phyloP scores from a whole-genome alignment of 2,113 vertebrate species.

The Xenopus laevis region DNA sequence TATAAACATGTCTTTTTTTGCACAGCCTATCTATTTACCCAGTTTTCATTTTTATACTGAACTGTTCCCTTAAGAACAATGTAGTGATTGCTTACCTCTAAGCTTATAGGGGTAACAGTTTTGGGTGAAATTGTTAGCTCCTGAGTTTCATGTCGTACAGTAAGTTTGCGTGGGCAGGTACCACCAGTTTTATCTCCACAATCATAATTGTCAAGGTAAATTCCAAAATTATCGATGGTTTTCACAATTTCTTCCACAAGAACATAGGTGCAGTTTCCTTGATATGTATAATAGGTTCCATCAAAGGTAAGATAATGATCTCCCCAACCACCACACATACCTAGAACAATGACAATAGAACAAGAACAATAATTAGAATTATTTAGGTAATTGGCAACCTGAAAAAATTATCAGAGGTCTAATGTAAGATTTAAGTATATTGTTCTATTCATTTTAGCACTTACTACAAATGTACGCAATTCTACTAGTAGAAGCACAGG shows the following conservation, averaged over 20 bases:
- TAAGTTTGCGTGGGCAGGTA: conserved; percentile 79
- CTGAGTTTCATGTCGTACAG: conserved; percentile 65
- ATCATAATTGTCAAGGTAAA: conserved; percentile 84
- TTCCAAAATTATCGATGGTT: conserved; percentile 63
- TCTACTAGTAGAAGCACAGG: no score
- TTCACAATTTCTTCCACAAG: conserved; percentile 77
- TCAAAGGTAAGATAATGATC: conserved; percentile 93
- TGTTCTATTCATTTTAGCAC: no score
- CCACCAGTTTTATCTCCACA: conserved; percentile 72
- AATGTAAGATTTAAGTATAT: no score
- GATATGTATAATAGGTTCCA: conserved; percentile 82
- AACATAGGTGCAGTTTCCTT: conserved; percentile 88
- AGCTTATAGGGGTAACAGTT: conserved; percentile 53
- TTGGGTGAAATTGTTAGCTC: conserved; percentile 70
- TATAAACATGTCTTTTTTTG: no score
- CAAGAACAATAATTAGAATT: no score
- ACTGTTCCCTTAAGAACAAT: no score
- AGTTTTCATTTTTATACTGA: no score
- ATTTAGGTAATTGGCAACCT: no score
- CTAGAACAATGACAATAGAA: no score
- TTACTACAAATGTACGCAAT: no score
- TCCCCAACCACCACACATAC: conserved; percentile 89
- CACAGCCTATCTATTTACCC: no score
- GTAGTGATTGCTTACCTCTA: conserved; percentile 68
- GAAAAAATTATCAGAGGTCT: no score